These are phyloP conservation scores for Paramormyrops kingsleyae DNA, from an alignment of 2,113 vertebrate genomes.

Conservation along the genomic window DNA sequence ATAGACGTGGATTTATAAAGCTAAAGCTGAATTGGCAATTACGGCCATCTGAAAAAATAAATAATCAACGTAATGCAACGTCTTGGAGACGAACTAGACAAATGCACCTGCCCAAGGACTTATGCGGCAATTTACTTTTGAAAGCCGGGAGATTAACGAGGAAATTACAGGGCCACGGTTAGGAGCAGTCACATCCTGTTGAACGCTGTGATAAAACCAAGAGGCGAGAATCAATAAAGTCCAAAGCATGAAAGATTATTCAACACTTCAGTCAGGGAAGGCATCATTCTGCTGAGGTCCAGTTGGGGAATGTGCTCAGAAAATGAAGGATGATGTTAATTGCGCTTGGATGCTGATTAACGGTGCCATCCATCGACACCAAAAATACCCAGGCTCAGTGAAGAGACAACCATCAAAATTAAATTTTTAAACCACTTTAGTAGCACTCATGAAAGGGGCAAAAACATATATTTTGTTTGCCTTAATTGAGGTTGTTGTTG, in stretches of 20 bases:
- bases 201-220: constrained; percentile 1
- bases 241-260: constrained; percentile 1
- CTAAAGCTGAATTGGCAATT: background rate
- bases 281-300: background rate
- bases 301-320: background rate
- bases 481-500: background rate
- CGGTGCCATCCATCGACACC: background rate
- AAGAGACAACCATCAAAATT: background rate
- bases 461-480: background rate
- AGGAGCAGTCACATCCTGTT: constrained; percentile 13
- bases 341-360: background rate
- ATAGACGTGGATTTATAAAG: background rate
- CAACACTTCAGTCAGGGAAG: background rate
- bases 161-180: background rate
- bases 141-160: constrained; percentile 3
- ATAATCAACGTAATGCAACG: background rate
- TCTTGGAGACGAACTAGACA: background rate
- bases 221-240: background rate
- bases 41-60: background rate
- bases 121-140: background rate
- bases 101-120: background rate
- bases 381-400: background rate
- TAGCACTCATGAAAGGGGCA: background rate
- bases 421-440: background rate
- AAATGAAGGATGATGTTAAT: background rate